phyloP scores from a whole-genome alignment of 2,888 invertebrate genomes.

The Eilema griseolum region DNA sequence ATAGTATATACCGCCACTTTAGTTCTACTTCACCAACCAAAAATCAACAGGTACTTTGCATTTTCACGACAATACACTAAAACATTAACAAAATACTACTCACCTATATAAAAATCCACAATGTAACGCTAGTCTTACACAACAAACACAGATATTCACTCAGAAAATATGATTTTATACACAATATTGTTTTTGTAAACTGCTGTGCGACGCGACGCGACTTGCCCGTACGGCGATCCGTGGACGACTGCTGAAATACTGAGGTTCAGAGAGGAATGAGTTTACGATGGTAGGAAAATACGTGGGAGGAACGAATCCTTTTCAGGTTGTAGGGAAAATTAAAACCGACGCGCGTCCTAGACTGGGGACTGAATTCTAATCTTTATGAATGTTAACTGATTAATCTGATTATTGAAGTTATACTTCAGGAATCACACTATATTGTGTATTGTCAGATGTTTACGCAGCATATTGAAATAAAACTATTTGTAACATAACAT shows the following conservation, averaged over 20 bases:
- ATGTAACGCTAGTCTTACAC: conserved; percentile 31
- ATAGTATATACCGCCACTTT: conserved; percentile 24
- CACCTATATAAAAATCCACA: conserved; percentile 43
- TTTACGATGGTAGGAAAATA: conserved; percentile 35
- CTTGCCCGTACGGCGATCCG: conserved; percentile 21
- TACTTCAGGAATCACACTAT: too few relatives aligned
- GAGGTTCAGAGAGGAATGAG: conserved; percentile 15
- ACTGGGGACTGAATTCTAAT: conserved; percentile 22
- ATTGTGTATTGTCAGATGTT: too few relatives aligned
- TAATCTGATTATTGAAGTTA: background rate
- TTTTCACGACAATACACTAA: conserved; percentile 15
- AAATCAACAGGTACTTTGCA: conserved; percentile 49
- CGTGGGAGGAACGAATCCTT: conserved; percentile 33
- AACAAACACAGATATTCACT: conserved; percentile 43
- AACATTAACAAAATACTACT: conserved; percentile 34
- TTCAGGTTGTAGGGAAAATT: conserved; percentile 22
- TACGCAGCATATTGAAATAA: too few relatives aligned
- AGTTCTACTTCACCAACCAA: conserved; percentile 32
- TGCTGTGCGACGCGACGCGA: conserved; percentile 19
- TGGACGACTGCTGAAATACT: conserved; percentile 40
- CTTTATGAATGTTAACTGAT: background rate
- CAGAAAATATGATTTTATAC: conserved; percentile 43
- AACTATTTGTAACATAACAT: too few relatives aligned
- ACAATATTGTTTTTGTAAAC: conserved; percentile 37
- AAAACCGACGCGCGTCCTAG: conserved; percentile 16